Base-by-base conservation (phyloP, 2,797 vertebrate genomes). In the Threskiornis aethiopicus region DNA sequence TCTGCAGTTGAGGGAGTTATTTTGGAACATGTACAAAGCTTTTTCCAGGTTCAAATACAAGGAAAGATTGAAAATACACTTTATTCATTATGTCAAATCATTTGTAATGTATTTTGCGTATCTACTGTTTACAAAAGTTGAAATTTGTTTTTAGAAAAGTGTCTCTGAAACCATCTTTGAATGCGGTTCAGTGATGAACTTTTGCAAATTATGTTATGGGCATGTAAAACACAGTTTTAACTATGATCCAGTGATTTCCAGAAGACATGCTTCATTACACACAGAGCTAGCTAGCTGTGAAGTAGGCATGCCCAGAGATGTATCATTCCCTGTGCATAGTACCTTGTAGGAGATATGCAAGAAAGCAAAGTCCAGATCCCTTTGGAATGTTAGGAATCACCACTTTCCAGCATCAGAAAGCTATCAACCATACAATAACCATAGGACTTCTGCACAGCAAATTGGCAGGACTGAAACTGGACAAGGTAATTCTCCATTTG, bases 1-100 rank as follows among this genome's bases (percentile, higher is more conserved):
- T 69, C n/a, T 31, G 13, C 11, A 54, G n/a, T 6, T 67, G 55
- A 57, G 3, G 8, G 76, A 89, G 18, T 14, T 54, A 10, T 87
- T 85, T 39, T 59, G 20, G 33, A 90, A 75, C 6, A 22, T 0
- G 0, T 4, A 54, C 1, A 8, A 70, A 59, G 3, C 9, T 81
- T 82, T 72, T 81, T 21, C 25, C 7, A 6, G 20, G 5, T 62
- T 66, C 89, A 16, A 11, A 67, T 39, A 66, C 4, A 81, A 75
- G 8, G 4, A 79, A 55, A 52, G 24, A 55, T 19, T 65, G 14
- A 72, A 92, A 79, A 80, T 33, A 8, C 1, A 15, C 6, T 72
- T 51, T 58, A 28, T 26, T 86, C 24, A 11, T 33, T 33, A 59
- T 10, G 8, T 22, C 14, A 64, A 58, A 73, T 13, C 0, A n/a